Base-by-base conservation (phyloP, 2,888 invertebrate genomes). In the Epirrhoe tristata region DNA sequence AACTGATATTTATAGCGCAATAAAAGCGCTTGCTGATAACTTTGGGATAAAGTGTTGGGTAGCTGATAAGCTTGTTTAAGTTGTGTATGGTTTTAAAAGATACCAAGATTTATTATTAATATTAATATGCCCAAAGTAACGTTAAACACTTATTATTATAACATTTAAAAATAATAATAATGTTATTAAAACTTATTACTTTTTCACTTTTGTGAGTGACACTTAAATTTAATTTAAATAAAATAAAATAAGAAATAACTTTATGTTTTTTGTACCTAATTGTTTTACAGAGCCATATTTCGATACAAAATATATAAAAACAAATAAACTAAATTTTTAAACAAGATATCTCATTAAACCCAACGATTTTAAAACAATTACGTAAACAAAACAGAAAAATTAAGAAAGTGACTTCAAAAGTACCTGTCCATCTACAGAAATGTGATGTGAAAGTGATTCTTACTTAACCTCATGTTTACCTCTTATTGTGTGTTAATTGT, bases 401-500 rank as follows among this genome's bases (percentile, higher is more conserved):
- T 54, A 43, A 51, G 64, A 64, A 64, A 64, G 64, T 36, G 53
- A 17, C 63, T 53, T 58, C 39, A 48, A 52, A 39, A 50, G 53
- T 51, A 54, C 31, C 17, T 56, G 63, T 58, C 63, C 67, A 63
- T 63, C 51, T 63, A 56, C 55, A 57, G 57, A 58, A 54, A 66
- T 48, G 46, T 48, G 24, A 55, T 17, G 63, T 59, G 67, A 67
- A 67, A 67, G 63, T 67, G 58, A 4, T 55, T 56, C 58, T 51
- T 62, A 62, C 59, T 63, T 67, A 55, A 67, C 67, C 50, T 60
- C 34, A 32, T 46, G 60, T 57, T 60, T 32, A 60, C 24, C 16
- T 52, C 52, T 53, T 62, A 71, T 69, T 71, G 69, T 71, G 62
- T 71, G 69, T 67, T 61, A 69, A 71, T 66, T 62, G 56, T 54